Evolutionary conservation across 1,140 invertebrate species (phyloP).

Genomic region (Hylaeus anthracinus): DNA sequence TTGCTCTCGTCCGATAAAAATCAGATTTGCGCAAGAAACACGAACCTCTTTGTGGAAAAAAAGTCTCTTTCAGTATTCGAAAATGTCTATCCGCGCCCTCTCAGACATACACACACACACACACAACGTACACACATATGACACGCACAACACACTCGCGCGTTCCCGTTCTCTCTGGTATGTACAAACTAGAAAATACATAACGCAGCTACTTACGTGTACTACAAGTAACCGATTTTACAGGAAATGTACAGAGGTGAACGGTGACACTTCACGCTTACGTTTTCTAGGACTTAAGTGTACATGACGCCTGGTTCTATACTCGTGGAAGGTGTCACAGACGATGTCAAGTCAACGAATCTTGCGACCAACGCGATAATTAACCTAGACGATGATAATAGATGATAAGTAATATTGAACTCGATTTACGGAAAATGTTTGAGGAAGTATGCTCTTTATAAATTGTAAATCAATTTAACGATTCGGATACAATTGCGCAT

Average conservation of each 20-base stretch:
- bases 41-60: conserved; percentile 16
- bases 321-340: conserved; percentile 41
- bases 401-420: conserved; percentile 4
- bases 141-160: conserved; percentile 14
- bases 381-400: background rate
- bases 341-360: background rate
- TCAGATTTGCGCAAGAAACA: no score
- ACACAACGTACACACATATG: background rate
- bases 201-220: conserved; percentile 72
- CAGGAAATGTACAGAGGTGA: conserved; percentile 74
- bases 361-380: background rate
- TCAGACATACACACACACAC: conserved; percentile 22
- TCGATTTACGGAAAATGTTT: conserved; percentile 9
- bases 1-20: background rate
- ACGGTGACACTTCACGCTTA: conserved; percentile 62
- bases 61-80: background rate
- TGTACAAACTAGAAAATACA: conserved; percentile 77
- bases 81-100: background rate
- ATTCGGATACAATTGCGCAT: background rate
- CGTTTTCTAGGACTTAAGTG: conserved; percentile 42
- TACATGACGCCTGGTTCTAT: conserved; percentile 34
- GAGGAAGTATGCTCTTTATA: background rate
- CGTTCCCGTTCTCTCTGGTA: conserved; percentile 53
- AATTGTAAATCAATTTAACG: background rate
- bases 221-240: conserved; percentile 73